Percentiles rank a stretch among this genome's conserved stretches.
Evolutionary conservation across 2,888 invertebrate species (phyloP).

Genomic region (Limenitis camilla): DNA sequence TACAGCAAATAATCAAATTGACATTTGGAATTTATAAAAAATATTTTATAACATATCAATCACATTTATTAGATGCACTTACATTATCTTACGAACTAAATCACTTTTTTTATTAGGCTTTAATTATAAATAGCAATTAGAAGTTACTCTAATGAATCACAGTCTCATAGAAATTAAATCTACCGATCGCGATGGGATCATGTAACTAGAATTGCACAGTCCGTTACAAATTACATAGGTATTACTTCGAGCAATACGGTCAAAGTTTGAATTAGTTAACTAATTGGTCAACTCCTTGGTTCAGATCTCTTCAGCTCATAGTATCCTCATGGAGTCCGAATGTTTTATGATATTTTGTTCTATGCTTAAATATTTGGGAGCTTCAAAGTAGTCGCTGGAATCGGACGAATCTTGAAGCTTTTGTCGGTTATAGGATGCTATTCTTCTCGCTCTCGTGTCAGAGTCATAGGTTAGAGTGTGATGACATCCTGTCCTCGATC

Average conservation of each 20-base stretch:
- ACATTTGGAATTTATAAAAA: slow-evolving; percentile 10
- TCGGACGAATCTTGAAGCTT: slow-evolving; percentile 56
- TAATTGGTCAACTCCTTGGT: slow-evolving; percentile 45
- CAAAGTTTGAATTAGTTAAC: slow-evolving; percentile 29
- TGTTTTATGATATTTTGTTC: slow-evolving; percentile 61
- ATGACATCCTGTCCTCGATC: slow-evolving; percentile 48
- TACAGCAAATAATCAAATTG: slow-evolving; percentile 4
- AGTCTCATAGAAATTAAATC: slow-evolving; percentile 62
- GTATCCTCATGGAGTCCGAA: slow-evolving; percentile 65
- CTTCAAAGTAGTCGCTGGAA: slow-evolving; percentile 54
- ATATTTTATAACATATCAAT: slow-evolving; percentile 1
- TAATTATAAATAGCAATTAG: slow-evolving; percentile 20
- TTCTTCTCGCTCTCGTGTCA: slow-evolving; percentile 53
- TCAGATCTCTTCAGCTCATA: slow-evolving; percentile 27
- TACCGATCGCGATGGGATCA: slow-evolving; percentile 41
- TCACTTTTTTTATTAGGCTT: slow-evolving; percentile 24
- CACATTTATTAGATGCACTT: slow-evolving; percentile 3
- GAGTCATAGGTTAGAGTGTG: slow-evolving; percentile 61
- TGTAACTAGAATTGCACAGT: slow-evolving; percentile 24
- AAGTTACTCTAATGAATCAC: slow-evolving; percentile 53
- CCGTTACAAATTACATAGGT: slow-evolving; percentile 8
- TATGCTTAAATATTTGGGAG: slow-evolving; percentile 46
- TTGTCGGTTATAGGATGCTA: slow-evolving; percentile 39
- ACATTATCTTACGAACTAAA: slow-evolving; percentile 25
- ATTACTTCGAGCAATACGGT: slow-evolving; percentile 16